Evolutionary conservation across 2,888 invertebrate genomes (phyloP).

Genomic region (Resseliella maxima): DNA sequence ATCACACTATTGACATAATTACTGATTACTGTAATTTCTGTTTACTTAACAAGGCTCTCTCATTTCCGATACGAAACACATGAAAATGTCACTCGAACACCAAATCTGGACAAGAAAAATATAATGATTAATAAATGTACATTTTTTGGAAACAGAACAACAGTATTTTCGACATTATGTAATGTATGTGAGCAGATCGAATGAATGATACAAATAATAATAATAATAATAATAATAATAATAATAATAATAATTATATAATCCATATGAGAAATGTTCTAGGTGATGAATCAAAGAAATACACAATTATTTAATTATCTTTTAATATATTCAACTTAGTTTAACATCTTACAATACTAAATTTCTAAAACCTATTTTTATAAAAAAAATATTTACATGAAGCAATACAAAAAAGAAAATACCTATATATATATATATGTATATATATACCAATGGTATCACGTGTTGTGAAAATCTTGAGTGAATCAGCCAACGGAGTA

Average conservation of each 20-base stretch:
- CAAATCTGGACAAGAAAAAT: too few species aligned
- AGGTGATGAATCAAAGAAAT: not conserved
- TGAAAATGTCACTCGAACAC: too few species aligned
- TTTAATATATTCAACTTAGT: constrained; percentile 42
- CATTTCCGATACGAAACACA: too few species aligned
- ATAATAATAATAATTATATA: not conserved
- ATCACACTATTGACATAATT: too few species aligned
- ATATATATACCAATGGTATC: constrained; percentile 27
- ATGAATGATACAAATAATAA: not conserved
- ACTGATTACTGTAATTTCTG: too few species aligned
- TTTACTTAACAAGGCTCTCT: too few species aligned
- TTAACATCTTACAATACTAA: constrained; percentile 2
- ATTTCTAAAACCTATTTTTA: constrained; percentile 12
- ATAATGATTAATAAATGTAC: too few species aligned
- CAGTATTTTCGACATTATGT: not conserved
- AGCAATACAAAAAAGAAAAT: constrained; percentile 30
- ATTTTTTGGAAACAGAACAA: too few species aligned
- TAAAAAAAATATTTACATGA: constrained; percentile 41
- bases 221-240: not conserved
- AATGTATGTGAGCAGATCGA: not conserved
- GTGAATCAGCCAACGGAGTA: not conserved
- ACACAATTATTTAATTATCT: constrained; percentile 36
- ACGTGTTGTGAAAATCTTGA: not conserved
- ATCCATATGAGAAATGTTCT: not conserved
- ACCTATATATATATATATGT: constrained; percentile 22